Evolutionary conservation across 1,140 invertebrate species (phyloP), one percentile per base, ranked within the genome.

Genomic region (Caenorhabditis inopinata): DNA sequence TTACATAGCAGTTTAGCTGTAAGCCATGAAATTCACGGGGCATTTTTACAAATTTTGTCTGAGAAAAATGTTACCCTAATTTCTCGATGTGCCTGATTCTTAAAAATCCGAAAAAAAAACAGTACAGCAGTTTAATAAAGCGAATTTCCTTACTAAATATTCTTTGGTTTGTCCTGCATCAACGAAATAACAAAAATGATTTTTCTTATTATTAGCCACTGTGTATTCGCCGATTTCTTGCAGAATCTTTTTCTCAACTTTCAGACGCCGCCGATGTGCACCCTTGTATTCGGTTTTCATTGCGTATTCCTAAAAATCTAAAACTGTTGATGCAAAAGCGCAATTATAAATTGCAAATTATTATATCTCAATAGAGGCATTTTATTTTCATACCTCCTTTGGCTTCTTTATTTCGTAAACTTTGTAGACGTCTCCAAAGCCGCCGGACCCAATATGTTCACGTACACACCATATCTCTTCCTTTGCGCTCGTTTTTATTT

Each of bases 1-100:
- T n/a, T 93, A 93, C 93, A 93, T 93, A 93, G 93, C 93, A 93
- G 93, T 93, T 94, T 94, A 94, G 93, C 93, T n/a, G 94, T 94
- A 93, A 93, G 93, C 93, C 93, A 93, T 93, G 93, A 93, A 93
- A 93, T 93, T 93, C 92, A 92, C 93, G 92, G 93, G 93, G 83
- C 83, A 84, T 85, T 84, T 84, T 85, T 84, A 73, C 14, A 42
- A 42, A 42, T 7, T 42, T 42, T 32, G n/a, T n/a, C n/a, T 14
- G 38, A 5, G 38, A 7, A 42, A 42, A 5, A n/a, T n/a, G n/a
- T 14, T 42, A 42, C 38, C 38, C 6, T 5, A 42, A 42, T 5
- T 14, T 42, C 38, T 5, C 14, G 14, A 42, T 7, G 14, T 42
- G 5, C 14, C 14, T 42, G 38, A 5, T 14, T 42, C 14, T 42